A percentile compares a stretch with the other conserved stretches of the same genome.
These are phyloP conservation scores for Indicator maculatus DNA, from an alignment of 2,113 vertebrate genomes.

Conservation along the genomic window DNA sequence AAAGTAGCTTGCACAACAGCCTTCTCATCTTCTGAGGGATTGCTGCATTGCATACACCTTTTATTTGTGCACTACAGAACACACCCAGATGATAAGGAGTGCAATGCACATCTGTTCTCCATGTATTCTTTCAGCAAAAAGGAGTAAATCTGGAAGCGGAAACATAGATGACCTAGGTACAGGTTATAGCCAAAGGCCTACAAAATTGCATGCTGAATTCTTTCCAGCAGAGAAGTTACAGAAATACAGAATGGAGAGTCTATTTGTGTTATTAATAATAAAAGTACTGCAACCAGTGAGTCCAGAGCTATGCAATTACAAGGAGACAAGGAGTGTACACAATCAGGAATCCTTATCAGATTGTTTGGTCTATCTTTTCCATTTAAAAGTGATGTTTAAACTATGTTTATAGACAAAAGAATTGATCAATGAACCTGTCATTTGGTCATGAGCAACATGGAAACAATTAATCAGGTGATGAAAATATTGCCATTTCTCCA, in stretches of 20 bases:
- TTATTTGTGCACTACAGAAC: background rate
- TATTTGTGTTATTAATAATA: conserved; percentile 37
- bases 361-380: conserved; percentile 67
- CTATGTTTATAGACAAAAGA: conserved; percentile 41
- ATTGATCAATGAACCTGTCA: conserved; percentile 40
- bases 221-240: background rate
- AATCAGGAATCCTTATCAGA: conserved; percentile 60
- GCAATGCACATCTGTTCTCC: background rate
- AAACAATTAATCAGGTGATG: conserved; percentile 42
- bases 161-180: background rate
- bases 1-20: background rate
- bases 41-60: background rate
- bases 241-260: background rate
- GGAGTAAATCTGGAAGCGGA: background rate
- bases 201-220: background rate
- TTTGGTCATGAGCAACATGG: background rate
- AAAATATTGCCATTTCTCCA: conserved; percentile 16
- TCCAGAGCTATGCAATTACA: conserved; percentile 11
- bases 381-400: conserved; percentile 69
- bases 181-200: background rate
- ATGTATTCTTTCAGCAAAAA: background rate
- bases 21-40: background rate
- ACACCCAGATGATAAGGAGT: background rate
- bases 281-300: conserved; percentile 19
- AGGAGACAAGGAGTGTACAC: conserved; percentile 59